Evolutionary conservation across 2,888 invertebrate species (phyloP).

Genomic region (Drosophila neonasuta): DNA sequence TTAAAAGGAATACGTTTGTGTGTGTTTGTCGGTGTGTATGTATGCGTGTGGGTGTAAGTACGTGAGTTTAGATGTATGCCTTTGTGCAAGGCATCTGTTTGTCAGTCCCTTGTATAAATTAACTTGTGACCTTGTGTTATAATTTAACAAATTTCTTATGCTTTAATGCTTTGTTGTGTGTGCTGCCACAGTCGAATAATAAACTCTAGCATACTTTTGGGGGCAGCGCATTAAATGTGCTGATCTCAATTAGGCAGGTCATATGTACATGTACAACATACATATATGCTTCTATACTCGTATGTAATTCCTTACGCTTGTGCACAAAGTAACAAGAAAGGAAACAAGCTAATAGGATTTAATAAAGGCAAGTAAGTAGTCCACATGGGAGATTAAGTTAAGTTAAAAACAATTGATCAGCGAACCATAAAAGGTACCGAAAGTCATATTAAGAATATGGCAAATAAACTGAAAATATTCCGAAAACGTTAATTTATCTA

Average conservation of each 20-base stretch:
- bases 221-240: slow-evolving; percentile 36
- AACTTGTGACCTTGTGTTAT: slow-evolving; percentile 67
- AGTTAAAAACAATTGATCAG: slow-evolving; percentile 40
- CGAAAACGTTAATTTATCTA: neutral
- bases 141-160: slow-evolving; percentile 62
- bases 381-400: slow-evolving; percentile 21
- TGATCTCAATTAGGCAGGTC: slow-evolving; percentile 55
- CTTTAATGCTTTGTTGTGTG: slow-evolving; percentile 58
- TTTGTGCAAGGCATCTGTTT: slow-evolving; percentile 34
- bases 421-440: slow-evolving; percentile 34
- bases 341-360: slow-evolving; percentile 38
- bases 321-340: slow-evolving; percentile 13
- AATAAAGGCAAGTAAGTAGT: slow-evolving; percentile 38
- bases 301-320: neutral
- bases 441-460: slow-evolving; percentile 3
- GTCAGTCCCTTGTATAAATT: slow-evolving; percentile 65
- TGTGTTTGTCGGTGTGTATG: neutral
- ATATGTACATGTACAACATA: slow-evolving; percentile 9
- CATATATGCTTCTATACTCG: neutral
- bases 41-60: slow-evolving; percentile 5
- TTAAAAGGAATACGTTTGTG: slow-evolving; percentile 24
- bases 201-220: slow-evolving; percentile 39
- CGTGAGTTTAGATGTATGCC: slow-evolving; percentile 20
- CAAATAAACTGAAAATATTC: neutral
- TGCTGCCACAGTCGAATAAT: slow-evolving; percentile 21